A percentile compares a stretch with the other conserved stretches of the same genome.
Conservation (phyloP, 2,113 vertebrate genomes). For the Gymnorhina tibicen region DNA sequence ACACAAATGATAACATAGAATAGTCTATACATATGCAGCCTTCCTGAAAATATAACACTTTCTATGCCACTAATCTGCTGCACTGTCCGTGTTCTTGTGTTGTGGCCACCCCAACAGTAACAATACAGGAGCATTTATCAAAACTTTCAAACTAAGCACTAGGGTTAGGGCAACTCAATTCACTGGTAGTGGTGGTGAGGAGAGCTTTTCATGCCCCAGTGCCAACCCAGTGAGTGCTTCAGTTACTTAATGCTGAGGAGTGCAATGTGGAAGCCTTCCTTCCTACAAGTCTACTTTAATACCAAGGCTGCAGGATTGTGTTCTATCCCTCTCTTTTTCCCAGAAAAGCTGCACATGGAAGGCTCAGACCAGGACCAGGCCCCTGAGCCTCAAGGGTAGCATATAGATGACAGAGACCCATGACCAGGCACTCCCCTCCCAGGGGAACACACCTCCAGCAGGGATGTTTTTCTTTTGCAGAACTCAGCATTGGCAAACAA, state of each 20-base stretch:
- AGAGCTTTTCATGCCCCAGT: not conserved
- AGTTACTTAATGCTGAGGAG: not conserved
- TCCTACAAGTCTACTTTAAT: not conserved
- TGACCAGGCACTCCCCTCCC: not conserved
- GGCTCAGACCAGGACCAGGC: not conserved
- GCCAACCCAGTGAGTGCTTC: not conserved
- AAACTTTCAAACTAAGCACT: not conserved
- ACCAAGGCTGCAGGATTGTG: not conserved
- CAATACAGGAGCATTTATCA: not conserved
- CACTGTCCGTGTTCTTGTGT: too few relatives aligned
- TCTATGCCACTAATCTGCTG: too few relatives aligned
- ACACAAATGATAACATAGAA: too few relatives aligned
- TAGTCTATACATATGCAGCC: too few relatives aligned
- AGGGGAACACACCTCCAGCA: not conserved
- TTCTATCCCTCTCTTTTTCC: not conserved
- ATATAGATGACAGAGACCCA: accelerated
- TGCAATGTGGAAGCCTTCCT: not conserved
- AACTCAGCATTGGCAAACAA: not conserved
- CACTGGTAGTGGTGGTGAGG: not conserved
- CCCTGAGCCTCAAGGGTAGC: not conserved
- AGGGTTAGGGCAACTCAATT: not conserved
- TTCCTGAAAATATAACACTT: too few relatives aligned
- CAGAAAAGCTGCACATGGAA: not conserved
- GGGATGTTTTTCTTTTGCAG: not conserved
- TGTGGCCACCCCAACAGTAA: too few relatives aligned